Conservation (phyloP, 1,140 invertebrate species). For the Panagrolaimus sp. region DNA sequence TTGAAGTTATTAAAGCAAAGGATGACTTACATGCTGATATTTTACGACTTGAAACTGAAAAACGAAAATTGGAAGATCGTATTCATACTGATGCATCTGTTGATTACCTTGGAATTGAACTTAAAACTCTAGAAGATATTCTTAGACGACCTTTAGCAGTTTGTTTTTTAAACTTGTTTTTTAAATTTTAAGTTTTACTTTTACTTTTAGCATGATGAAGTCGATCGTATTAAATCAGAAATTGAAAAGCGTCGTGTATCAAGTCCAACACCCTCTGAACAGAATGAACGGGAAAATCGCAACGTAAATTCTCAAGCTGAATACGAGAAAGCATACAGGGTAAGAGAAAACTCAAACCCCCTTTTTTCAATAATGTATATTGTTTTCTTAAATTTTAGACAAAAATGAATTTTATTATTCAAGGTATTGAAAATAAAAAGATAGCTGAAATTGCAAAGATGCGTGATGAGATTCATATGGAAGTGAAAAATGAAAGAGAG, state of each 20-base stretch:
- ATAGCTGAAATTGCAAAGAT: slow-evolving; percentile 31
- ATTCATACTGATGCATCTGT: slow-evolving; percentile 24
- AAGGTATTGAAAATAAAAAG: slow-evolving; percentile 37
- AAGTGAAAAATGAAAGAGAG: slow-evolving; percentile 22
- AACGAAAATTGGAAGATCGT: slow-evolving; percentile 14
- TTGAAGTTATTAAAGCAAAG: slow-evolving; percentile 33
- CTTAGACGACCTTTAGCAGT: slow-evolving; percentile 30
- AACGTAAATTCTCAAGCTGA: slow-evolving; percentile 16
- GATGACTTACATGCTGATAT: slow-evolving; percentile 30
- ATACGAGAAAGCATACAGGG: slow-evolving; percentile 35
- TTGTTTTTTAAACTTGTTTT: not conserved
- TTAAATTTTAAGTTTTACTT: slow-evolving; percentile 8
- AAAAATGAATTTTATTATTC: slow-evolving; percentile 32
- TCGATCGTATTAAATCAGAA: slow-evolving; percentile 29
- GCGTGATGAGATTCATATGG: slow-evolving; percentile 31
- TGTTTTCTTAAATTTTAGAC: slow-evolving; percentile 22
- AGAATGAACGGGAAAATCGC: slow-evolving; percentile 5
- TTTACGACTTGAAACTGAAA: slow-evolving; percentile 24
- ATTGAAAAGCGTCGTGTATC: slow-evolving; percentile 29
- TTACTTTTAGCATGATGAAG: slow-evolving; percentile 34
- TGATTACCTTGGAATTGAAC: slow-evolving; percentile 30
- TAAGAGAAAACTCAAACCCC: not conserved
- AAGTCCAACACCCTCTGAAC: slow-evolving; percentile 8
- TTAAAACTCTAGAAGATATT: slow-evolving; percentile 28
- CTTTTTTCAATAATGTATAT: not conserved